phyloP scores from a whole-genome alignment of 2,888 invertebrate genomes.

The Heliconius ismenius region DNA sequence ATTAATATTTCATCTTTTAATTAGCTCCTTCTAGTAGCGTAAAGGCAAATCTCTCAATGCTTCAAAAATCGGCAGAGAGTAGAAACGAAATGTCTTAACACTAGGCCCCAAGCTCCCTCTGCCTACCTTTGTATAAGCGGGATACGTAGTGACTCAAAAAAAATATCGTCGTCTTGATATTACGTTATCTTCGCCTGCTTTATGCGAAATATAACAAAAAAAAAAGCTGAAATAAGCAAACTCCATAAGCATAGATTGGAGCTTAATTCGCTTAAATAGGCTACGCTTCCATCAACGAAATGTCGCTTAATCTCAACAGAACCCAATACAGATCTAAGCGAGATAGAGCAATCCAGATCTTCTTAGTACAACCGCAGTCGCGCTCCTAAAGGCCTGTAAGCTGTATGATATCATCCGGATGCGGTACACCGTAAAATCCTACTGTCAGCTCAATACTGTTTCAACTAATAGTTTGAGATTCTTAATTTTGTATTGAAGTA shows the following conservation, averaged over 20 bases:
- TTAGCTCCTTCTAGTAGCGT: too few species aligned
- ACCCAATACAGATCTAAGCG: constrained; percentile 41
- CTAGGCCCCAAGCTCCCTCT: not conserved
- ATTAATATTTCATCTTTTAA: too few species aligned
- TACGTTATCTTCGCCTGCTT: too few species aligned
- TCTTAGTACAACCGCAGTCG: constrained; percentile 52
- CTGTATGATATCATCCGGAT: constrained; percentile 38
- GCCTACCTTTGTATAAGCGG: too few species aligned
- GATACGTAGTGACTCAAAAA: not conserved
- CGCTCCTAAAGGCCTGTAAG: constrained; percentile 49
- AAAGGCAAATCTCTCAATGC: too few species aligned
- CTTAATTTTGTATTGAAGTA: constrained; percentile 1
- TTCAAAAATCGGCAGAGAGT: too few species aligned
- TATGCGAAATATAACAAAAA: too few species aligned
- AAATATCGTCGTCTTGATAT: not conserved
- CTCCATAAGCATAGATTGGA: not conserved
- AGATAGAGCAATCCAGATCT: constrained; percentile 52
- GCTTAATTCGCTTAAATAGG: not conserved
- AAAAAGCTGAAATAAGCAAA: too few species aligned
- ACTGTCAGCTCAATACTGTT: constrained; percentile 45
- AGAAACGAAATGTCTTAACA: not conserved
- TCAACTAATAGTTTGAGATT: constrained; percentile 35
- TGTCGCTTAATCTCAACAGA: not conserved
- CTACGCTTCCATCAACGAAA: not conserved
- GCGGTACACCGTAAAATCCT: constrained; percentile 48